Conservation (phyloP, 2,888 invertebrate genomes). For the Macrophya annulata region DNA sequence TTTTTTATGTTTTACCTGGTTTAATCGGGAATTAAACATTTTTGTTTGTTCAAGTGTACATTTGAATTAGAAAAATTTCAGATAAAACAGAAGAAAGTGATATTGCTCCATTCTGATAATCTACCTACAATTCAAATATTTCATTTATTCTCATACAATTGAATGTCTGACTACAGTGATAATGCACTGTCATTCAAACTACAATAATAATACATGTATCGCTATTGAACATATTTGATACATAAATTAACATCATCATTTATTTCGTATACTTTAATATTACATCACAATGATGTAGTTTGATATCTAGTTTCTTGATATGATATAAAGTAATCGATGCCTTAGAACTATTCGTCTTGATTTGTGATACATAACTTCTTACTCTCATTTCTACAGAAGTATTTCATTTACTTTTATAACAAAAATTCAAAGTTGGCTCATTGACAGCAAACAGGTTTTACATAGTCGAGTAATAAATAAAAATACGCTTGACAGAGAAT, state of each 20-base stretch:
- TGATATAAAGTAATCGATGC: background rate
- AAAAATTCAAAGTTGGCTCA: background rate
- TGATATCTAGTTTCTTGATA: background rate
- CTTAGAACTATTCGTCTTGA: background rate
- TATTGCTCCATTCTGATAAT: conserved; percentile 36
- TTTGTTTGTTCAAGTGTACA: conserved; percentile 20
- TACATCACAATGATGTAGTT: background rate
- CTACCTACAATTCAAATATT: background rate
- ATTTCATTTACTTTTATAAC: conserved; percentile 3
- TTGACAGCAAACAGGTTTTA: background rate
- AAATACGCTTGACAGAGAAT: background rate
- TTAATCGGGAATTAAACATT: conserved; percentile 24
- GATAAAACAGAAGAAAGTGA: conserved; percentile 27
- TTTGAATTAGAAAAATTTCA: conserved; percentile 19
- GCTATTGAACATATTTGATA: conserved; percentile 7
- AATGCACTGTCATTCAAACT: background rate
- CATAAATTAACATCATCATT: background rate
- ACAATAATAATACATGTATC: background rate
- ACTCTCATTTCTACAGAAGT: conserved; percentile 11
- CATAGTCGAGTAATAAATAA: no score
- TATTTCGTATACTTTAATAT: background rate
- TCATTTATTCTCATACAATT: conserved; percentile 5
- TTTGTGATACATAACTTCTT: background rate
- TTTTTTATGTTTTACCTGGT: conserved; percentile 22
- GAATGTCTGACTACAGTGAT: background rate